Percentiles rank a stretch among this genome's conserved stretches.
Evolutionary conservation across 2,113 vertebrate species (phyloP).

Genomic region (Otolemur garnettii): DNA sequence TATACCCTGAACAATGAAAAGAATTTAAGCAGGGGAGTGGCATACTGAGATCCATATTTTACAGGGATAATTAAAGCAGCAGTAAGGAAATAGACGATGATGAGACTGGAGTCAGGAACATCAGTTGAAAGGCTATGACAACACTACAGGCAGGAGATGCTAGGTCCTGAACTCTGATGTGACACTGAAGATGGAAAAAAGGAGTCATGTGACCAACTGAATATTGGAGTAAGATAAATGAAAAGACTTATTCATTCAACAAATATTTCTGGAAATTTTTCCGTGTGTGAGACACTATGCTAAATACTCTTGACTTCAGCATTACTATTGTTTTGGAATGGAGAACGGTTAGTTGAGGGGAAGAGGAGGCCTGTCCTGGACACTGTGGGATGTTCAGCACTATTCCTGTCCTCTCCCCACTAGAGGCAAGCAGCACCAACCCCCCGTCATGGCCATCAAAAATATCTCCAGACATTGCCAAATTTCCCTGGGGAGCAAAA

Average conservation of each 20-base stretch:
- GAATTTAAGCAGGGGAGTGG: background rate
- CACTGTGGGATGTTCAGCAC: background rate
- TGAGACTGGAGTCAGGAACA: background rate
- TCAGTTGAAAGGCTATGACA: background rate
- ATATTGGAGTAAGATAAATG: background rate
- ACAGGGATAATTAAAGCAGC: constrained; percentile 20
- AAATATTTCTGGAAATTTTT: constrained; percentile 4
- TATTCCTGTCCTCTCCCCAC: background rate
- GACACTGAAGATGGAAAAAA: background rate
- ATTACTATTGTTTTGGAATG: background rate
- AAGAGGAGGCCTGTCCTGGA: background rate
- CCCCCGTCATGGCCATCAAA: background rate
- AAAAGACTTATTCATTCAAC: background rate
- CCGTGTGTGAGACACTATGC: background rate
- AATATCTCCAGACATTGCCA: background rate
- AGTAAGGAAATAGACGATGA: background rate
- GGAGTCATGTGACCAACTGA: background rate
- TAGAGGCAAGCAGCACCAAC: background rate
- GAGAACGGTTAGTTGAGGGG: background rate
- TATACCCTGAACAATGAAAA: constrained; percentile 11
- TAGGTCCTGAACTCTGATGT: background rate
- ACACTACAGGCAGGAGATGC: background rate
- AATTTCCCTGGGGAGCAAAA: background rate
- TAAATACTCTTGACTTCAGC: background rate
- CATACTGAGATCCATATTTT: background rate